Evolutionary conservation across 2,797 vertebrate genomes (phyloP), one percentile per base, ranked within the genome.

Genomic region (Chaunax sp.): DNA sequence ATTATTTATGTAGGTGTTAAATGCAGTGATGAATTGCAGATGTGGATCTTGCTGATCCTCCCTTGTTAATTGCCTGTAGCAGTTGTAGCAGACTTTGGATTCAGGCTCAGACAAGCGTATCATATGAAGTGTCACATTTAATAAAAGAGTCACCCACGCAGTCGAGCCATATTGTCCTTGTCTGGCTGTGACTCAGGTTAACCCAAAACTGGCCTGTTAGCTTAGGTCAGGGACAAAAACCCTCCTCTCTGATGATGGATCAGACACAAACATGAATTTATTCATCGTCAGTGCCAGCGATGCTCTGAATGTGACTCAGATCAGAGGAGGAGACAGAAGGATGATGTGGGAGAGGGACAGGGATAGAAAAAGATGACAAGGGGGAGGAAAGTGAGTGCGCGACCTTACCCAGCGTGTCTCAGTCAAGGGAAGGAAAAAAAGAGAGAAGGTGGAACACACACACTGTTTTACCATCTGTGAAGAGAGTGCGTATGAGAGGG

Each of bases 391-490:
- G 81, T 61, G 75, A 79, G 65, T 63, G 80, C 67, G 69, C 54
- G 73, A 90, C 85, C 86, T 88, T 38, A 69, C 84, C 69, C 87
- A 64, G 80, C 75, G 43, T n/a, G 90, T 52, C 55, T 69, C 64
- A 19, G 74, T 77, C 88, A 82, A 80, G 33, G 33, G 33, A 87
- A 88, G 86, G 87, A 83, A 86, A 87, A 85, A 84, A 40, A 40
- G 15, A 40, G 15, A 40, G 15, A 40, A 84, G 86, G 88, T 89
- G 84, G 88, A 88, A 88, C 85, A 89, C 87, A 80, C 90, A 91
- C 82, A 89, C 89, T 89, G 88, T 63, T 78, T 70, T n/a, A 57
- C 92, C 90, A 92, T 92, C 91, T 92, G 90, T 83, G 85, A 85
- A 67, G 53, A 63, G 80, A 71, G 64, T 56, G 69, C 53, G 43